Percentiles rank a stretch among this genome's conserved stretches.
Conservation (phyloP, 2,888 invertebrate species). For the Cantharis flavilabris region DNA sequence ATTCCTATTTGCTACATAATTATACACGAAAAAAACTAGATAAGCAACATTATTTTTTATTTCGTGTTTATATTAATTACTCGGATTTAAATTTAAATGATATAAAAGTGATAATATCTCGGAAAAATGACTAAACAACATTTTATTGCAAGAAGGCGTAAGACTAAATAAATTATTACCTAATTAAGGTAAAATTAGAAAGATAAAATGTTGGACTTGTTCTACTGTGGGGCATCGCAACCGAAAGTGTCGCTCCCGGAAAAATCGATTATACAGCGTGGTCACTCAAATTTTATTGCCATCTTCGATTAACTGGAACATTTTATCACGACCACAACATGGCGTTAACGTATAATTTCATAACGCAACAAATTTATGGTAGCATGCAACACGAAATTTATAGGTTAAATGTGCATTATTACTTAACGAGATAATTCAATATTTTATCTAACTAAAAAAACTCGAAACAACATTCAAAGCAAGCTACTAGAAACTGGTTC, state of each 20-base stretch:
- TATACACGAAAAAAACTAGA: neutral
- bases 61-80: neutral
- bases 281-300: neutral
- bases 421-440: neutral
- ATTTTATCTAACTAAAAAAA: neutral
- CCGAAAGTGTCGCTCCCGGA: neutral
- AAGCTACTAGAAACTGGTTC: neutral
- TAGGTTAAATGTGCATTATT: neutral
- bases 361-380: slow-evolving; percentile 16
- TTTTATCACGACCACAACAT: neutral
- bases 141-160: neutral
- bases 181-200: neutral
- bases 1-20: neutral
- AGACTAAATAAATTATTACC: neutral
- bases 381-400: slow-evolving; percentile 3
- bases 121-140: neutral
- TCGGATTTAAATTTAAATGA: neutral
- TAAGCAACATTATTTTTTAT: neutral
- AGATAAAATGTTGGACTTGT: neutral
- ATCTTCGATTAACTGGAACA: neutral
- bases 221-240: neutral
- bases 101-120: neutral
- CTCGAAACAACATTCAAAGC: neutral
- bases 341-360: slow-evolving; percentile 14
- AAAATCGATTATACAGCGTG: neutral